Conservation (phyloP, 1,140 invertebrate species). For the Cotesia typhae region DNA sequence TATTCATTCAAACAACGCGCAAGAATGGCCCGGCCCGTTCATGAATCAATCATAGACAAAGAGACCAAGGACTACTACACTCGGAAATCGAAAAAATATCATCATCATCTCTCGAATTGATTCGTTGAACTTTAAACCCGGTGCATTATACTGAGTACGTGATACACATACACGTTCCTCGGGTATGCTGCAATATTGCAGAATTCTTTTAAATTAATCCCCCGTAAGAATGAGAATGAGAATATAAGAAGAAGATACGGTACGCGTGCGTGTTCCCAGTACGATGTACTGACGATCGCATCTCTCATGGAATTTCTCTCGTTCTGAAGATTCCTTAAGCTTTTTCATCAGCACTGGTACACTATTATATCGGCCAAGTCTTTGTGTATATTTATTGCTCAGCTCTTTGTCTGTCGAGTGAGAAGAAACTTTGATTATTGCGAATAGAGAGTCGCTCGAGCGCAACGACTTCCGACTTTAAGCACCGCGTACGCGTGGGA, state of each 20-base stretch:
- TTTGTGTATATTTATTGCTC: neutral
- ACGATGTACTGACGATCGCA: constrained; percentile 17
- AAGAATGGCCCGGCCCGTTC: too few relatives aligned
- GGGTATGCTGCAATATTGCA: neutral
- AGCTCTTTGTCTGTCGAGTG: neutral
- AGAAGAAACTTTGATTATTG: neutral
- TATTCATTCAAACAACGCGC: too few relatives aligned
- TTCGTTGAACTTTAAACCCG: too few relatives aligned
- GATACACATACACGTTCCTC: too few relatives aligned
- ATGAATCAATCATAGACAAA: too few relatives aligned
- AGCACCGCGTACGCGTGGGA: constrained; percentile 14
- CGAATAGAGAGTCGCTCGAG: neutral
- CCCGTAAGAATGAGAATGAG: neutral
- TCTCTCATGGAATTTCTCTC: constrained; percentile 18
- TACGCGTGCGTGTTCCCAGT: constrained; percentile 12
- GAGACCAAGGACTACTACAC: too few relatives aligned
- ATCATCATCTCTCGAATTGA: too few relatives aligned
- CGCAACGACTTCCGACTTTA: constrained; percentile 12
- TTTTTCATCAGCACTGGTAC: neutral
- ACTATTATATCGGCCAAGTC: neutral
- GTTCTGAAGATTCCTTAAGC: neutral
- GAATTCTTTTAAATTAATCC: constrained; percentile 4
- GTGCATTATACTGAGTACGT: too few relatives aligned
- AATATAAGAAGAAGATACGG: neutral
- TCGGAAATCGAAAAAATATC: too few relatives aligned